These are phyloP conservation scores for Manis crassicaudata DNA, from an alignment of 2,797 vertebrate genomes.

Conservation along the genomic window DNA sequence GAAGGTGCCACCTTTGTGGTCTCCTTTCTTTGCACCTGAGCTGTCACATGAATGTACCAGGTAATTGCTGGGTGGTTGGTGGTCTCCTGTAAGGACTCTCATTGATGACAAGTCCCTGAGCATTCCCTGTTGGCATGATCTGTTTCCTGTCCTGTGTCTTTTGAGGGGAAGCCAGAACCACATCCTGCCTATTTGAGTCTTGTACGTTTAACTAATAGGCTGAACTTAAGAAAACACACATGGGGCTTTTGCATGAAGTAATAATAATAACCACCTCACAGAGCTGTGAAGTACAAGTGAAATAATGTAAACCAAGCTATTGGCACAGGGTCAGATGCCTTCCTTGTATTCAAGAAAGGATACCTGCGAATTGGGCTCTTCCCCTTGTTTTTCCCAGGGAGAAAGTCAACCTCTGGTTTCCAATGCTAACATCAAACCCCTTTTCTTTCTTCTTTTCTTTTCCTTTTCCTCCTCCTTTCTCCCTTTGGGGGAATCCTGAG, in stretches of 20 bases:
- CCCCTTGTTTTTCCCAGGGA: background rate
- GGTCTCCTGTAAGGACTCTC: background rate
- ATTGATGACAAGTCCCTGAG: background rate
- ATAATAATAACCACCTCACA: background rate
- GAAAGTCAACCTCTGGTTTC: background rate
- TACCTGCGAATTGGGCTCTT: constrained; percentile 64
- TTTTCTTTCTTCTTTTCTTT: constrained; percentile 77
- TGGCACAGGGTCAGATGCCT: background rate
- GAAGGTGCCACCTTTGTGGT: too few species aligned
- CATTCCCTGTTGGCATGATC: too few species aligned
- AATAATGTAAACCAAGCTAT: background rate
- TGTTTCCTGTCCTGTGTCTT: background rate
- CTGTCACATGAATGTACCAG: background rate
- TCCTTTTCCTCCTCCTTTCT: constrained; percentile 83
- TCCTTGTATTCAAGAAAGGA: background rate
- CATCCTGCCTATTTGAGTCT: background rate
- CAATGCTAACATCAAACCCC: constrained; percentile 36
- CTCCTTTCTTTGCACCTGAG: background rate
- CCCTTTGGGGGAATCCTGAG: constrained; percentile 75
- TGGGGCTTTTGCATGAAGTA: background rate
- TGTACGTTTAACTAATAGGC: background rate
- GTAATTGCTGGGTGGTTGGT: background rate
- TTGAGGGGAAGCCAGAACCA: background rate
- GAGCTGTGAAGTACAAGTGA: background rate
- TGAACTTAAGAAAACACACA: background rate